Base-by-base conservation (phyloP, 2,888 invertebrate species). In the Homarus gammarus region DNA sequence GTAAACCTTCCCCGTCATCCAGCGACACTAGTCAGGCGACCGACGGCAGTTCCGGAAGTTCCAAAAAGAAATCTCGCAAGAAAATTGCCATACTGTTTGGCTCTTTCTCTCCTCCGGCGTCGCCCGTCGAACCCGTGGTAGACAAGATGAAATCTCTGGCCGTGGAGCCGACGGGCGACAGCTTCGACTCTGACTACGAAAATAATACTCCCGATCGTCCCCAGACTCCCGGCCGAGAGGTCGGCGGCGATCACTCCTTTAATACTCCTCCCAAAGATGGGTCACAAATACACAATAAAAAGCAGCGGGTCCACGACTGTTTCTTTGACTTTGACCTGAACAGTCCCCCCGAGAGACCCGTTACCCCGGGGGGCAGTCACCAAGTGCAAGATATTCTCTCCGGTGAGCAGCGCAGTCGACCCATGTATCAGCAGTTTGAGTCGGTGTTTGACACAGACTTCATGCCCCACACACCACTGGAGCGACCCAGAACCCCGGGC, bases 401-500 rank as follows among this genome's bases (percentile, higher is more conserved):
- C 6, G 51, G 49, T 78, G 78, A 86, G 8, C 44, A 78, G 31
- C 6, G 56, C 0, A 61, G 84, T 40, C 38, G n/a, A 31, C 40
- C 61, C 31, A 44, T 27, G 22, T 79, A 49, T 33, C 77, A 86
- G 36, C 83, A 83, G 40, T 89, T 78, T 89, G 88, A 89, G 12
- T 89, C 88, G 27, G 84, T 89, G 33, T 90, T 90, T 84, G 90
- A 90, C 31, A 61, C 84, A 6, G 84, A 87, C n/a, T 87, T 84
- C 44, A 75, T 83, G 78, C 72, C 87, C 27, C 70, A 33, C 15
- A 81, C 77, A 15, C 83, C 89, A 18, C 40, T 72, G 49, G 91
- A 91, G n/a, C 77, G 88, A 56, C 91, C 91, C 36, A 87, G 73
- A 49, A 91, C 91, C 15, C 91, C 91, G 22, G 88, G 88, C 5